Evolutionary conservation across 2,797 vertebrate species (phyloP).

Genomic region (Mormyrus hasselquistii): DNA sequence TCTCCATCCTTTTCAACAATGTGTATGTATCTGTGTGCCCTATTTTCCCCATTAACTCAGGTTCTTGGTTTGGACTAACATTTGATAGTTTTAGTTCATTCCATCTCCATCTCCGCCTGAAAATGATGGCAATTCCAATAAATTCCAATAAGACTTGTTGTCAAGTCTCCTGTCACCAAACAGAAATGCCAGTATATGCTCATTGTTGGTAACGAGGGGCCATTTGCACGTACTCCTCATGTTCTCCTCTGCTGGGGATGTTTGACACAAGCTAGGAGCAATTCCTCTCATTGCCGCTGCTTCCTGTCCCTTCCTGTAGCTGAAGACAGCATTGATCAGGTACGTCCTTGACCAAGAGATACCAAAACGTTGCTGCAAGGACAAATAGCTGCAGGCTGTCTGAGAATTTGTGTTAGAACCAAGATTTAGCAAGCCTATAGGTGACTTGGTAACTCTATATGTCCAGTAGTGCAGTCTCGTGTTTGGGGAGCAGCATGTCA

Average conservation of each 20-base stretch:
- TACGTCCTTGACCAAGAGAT: background rate
- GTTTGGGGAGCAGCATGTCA: background rate
- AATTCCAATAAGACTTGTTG: background rate
- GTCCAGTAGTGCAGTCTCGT: background rate
- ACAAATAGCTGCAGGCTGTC: background rate
- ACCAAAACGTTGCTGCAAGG: background rate
- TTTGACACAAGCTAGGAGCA: background rate
- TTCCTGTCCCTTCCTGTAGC: background rate
- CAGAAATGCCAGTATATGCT: background rate
- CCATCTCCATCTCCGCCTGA: background rate
- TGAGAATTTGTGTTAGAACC: background rate
- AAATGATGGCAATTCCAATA: background rate
- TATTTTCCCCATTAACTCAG: background rate
- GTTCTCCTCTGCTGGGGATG: background rate
- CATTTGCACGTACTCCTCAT: background rate
- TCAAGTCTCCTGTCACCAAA: background rate
- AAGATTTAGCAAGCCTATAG: background rate
- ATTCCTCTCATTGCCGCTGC: background rate
- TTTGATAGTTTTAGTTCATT: background rate
- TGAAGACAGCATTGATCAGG: background rate
- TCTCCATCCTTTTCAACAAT: background rate
- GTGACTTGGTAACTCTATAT: background rate
- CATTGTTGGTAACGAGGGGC: background rate
- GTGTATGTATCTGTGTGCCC: background rate
- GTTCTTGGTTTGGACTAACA: background rate